These are phyloP conservation scores for Tetheella fluctuosa DNA, from an alignment of 2,888 invertebrate species.

Conservation along the genomic window DNA sequence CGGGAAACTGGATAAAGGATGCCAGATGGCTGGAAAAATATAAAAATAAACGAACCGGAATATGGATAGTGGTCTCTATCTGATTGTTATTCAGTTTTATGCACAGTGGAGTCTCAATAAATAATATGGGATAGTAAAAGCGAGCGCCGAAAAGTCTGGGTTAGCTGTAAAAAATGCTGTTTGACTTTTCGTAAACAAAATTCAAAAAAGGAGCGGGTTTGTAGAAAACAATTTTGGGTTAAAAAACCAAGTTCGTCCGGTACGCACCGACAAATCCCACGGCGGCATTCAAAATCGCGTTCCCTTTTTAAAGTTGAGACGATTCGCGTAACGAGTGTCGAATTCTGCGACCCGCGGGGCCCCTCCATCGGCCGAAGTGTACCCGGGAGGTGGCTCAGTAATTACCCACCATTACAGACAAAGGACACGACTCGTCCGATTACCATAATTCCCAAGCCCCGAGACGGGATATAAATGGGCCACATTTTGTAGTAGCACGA, in stretches of 20 bases:
- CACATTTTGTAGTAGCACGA: slow-evolving; percentile 82
- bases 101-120: slow-evolving; percentile 62
- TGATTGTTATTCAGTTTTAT: slow-evolving; percentile 70
- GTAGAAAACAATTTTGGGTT: slow-evolving; percentile 48
- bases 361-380: slow-evolving; percentile 70
- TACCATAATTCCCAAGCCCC: slow-evolving; percentile 82
- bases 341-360: slow-evolving; percentile 72
- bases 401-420: slow-evolving; percentile 84
- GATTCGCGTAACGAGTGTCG: slow-evolving; percentile 83
- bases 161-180: slow-evolving; percentile 49
- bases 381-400: slow-evolving; percentile 79
- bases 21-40: slow-evolving; percentile 76
- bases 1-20: slow-evolving; percentile 58
- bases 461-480: slow-evolving; percentile 79
- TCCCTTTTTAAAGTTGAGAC: slow-evolving; percentile 82
- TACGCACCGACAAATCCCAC: slow-evolving; percentile 68
- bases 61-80: slow-evolving; percentile 64
- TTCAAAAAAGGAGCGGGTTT: slow-evolving; percentile 32
- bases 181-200: slow-evolving; percentile 46
- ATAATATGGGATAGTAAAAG: slow-evolving; percentile 59
- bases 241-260: slow-evolving; percentile 62
- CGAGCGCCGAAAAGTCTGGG: slow-evolving; percentile 49
- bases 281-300: slow-evolving; percentile 77
- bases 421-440: slow-evolving; percentile 82
- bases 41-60: slow-evolving; percentile 75